Base-by-base conservation (phyloP, 2,113 vertebrate genomes). In the Peromyscus californicus region DNA sequence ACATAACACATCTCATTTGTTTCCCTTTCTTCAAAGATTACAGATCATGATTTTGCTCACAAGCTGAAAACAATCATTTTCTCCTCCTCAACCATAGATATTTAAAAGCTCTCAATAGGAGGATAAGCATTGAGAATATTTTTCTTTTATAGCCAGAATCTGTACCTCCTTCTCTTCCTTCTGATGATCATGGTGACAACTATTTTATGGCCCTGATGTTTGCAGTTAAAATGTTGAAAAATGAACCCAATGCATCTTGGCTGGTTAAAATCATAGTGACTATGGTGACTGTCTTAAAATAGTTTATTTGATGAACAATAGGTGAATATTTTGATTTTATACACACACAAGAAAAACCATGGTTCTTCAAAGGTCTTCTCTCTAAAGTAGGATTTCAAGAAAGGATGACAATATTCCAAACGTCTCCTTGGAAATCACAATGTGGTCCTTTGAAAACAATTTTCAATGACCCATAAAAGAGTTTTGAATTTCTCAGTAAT, bases 391-490 rank as follows among this genome's bases (percentile, higher is more conserved):
- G 33, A 7, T 70, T 85, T 87, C 7, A 31, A 9, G 87, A 59
- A 48, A 0, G 4, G 36, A 84, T 75, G 33, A 61, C 22, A 94
- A 22, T 76, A 33, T 74, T 97, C 92, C 84, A 93, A 1, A 69
- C 92, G 11, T 78, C 76, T 33, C 29, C 31, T 86, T 86, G 24
- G 36, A 42, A 92, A 8, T 94, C 22, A 91, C 31, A 96, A 78
- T 36, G 4, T 67, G 31, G 5, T 36, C 39, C 89, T 92, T 97
- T 86, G 24, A 45, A 90, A 96, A 96, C 75, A 90, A 92, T 93
- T 51, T 96, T 13, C 51, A 96, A 80, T 95, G 96, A 87, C 39
- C 94, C 59, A 74, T 83, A 75, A 87, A 72, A 92, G 36, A 22
- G 54, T 78, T 85, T 89, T n/a, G 45, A 92, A 92, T 21, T 92